Conservation (phyloP, 2,113 vertebrate genomes). For the Coracopsis vasa region DNA sequence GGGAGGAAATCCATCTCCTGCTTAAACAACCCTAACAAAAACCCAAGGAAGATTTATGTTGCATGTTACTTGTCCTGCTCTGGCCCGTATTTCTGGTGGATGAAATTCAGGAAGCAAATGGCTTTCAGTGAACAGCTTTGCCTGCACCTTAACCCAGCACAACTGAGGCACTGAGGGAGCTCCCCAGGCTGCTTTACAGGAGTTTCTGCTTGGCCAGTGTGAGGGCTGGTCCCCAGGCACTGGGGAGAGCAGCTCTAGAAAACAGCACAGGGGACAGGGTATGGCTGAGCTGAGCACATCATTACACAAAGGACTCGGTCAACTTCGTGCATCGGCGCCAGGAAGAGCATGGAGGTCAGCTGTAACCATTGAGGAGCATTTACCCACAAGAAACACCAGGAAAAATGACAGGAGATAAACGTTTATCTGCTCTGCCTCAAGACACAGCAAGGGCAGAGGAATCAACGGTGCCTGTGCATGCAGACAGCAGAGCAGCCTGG, state of each 20-base stretch:
- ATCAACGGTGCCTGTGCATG: neutral
- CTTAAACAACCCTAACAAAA: neutral
- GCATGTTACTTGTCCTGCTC: neutral
- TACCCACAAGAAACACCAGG: neutral
- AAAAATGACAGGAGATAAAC: conserved; percentile 6
- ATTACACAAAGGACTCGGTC: neutral
- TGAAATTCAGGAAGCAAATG: neutral
- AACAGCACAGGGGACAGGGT: neutral
- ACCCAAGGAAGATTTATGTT: neutral
- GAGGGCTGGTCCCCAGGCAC: neutral
- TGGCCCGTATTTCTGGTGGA: neutral
- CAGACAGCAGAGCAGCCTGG: neutral
- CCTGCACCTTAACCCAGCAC: neutral
- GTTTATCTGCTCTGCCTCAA: neutral
- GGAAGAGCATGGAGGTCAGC: neutral
- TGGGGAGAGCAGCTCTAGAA: neutral
- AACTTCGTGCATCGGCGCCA: neutral
- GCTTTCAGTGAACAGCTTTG: neutral
- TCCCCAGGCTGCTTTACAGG: neutral
- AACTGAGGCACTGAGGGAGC: neutral
- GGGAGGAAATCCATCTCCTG: neutral
- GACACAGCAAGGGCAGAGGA: neutral
- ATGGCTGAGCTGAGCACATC: neutral
- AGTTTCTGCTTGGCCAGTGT: neutral
- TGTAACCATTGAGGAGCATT: neutral